Percentiles rank a stretch among this genome's conserved stretches.
These are phyloP conservation scores for Hetaerina titia DNA, from an alignment of 2,888 invertebrate species.

Conservation along the genomic window DNA sequence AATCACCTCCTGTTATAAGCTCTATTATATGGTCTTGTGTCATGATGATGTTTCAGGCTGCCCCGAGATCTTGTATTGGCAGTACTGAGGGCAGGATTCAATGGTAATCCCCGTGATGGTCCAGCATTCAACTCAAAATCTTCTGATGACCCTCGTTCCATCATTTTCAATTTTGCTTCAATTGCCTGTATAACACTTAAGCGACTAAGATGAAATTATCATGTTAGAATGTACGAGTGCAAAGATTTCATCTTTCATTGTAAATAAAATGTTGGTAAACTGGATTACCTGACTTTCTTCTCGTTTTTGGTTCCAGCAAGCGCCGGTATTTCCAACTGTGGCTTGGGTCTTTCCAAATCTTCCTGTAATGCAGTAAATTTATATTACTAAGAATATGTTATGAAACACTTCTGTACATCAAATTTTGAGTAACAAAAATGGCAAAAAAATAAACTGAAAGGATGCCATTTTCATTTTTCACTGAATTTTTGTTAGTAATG, in stretches of 20 bases:
- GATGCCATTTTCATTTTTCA: too few species aligned
- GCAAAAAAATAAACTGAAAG: too few species aligned
- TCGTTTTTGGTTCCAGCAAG: slow-evolving; percentile 82
- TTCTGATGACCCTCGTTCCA: slow-evolving; percentile 84
- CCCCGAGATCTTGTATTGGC: slow-evolving; percentile 30
- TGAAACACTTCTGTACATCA: too few species aligned
- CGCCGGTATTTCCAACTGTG: slow-evolving; percentile 88
- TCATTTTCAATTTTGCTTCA: slow-evolving; percentile 90
- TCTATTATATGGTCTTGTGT: slow-evolving; percentile 69
- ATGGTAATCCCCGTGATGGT: slow-evolving; percentile 81
- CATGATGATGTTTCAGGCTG: slow-evolving; percentile 49
- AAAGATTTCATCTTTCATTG: slow-evolving; percentile 61
- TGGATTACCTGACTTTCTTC: slow-evolving; percentile 79
- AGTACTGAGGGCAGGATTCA: slow-evolving; percentile 42
- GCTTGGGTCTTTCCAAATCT: slow-evolving; percentile 87
- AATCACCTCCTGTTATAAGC: slow-evolving; percentile 60
- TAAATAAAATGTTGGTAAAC: slow-evolving; percentile 25
- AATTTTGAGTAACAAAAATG: too few species aligned
- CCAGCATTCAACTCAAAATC: slow-evolving; percentile 88
- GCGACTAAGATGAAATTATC: slow-evolving; percentile 79
- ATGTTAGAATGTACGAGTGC: background rate
- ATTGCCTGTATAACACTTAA: slow-evolving; percentile 92
- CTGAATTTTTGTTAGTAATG: too few species aligned
- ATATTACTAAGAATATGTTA: too few species aligned
- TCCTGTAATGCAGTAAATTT: slow-evolving; percentile 80